Evolutionary conservation across 2,113 vertebrate species (phyloP), one percentile per base, ranked within the genome.

Genomic region (Chaenogobius annularis): DNA sequence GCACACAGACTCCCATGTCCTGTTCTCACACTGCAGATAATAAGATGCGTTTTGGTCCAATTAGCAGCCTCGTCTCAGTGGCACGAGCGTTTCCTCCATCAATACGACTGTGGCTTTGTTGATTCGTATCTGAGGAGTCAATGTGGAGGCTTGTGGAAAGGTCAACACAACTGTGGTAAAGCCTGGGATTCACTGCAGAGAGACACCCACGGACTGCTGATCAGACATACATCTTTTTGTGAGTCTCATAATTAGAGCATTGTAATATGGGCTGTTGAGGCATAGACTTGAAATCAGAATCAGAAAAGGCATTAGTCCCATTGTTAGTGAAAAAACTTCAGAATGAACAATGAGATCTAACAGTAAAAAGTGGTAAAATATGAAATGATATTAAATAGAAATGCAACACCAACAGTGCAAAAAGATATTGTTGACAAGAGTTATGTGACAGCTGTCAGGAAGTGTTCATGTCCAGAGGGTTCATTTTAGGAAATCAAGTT

Each of bases 1-100:
- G 63, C 66, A 10, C 17, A 56, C 48, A 52, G 48, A 52, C 59
- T 47, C 23, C 77, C 46, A 23, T 1, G 35, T 37, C 26, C 44
- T 35, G 35, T 10, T 1, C 46, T 66, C 72, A 37, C 54, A 48
- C 55, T 40, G 19, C 31, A 17, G 58, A 19, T 35, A 9, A 59
- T 59, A 15, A 26, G 23, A 11, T 46, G 55, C 5, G 13, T 74
- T 79, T 82, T 85, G 52, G 40, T 47, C 70, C 81, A 74, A 70
- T 85, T 83, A 88, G 54, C 72, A 35, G 54, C 13, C 68, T 62
- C 31, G 17, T 72, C 73, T 86, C 75, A n/a, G 40, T 14, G 69
- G 67, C 23, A 70, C 23, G 78, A 83, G 58, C 19, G 55, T 69
- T 73, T 58, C 54, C 58, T n/a, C 15, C 22, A 62, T 85, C 76